Evolutionary conservation across 2,888 invertebrate species (phyloP).

Genomic region (Meteorus cinctellus): DNA sequence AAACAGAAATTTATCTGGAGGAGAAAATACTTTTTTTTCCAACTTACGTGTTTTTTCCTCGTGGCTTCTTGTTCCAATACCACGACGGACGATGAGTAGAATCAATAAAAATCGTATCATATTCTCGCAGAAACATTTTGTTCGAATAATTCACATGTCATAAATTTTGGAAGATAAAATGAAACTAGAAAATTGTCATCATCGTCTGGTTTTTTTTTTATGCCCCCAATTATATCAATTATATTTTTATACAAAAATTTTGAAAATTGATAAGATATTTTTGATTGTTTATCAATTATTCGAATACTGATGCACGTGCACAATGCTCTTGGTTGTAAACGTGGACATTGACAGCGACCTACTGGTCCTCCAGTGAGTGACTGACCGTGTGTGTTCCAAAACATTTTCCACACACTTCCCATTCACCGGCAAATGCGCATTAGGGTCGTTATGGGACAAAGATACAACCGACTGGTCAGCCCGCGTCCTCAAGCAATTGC

Average conservation of each 20-base stretch:
- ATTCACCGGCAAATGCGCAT: constrained; percentile 53
- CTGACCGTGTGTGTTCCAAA: constrained; percentile 52
- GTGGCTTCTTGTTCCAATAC: constrained; percentile 41
- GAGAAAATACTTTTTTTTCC: not conserved
- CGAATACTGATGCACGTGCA: constrained; percentile 11
- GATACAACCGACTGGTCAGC: constrained; percentile 18
- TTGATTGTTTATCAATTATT: not conserved
- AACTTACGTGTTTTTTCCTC: constrained; percentile 49
- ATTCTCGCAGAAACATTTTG: constrained; percentile 50
- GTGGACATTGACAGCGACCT: constrained; percentile 26
- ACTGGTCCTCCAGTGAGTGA: constrained; percentile 49
- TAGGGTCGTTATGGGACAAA: constrained; percentile 46
- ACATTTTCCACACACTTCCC: constrained; percentile 49
- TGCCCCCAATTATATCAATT: not conserved
- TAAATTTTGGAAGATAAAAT: not conserved
- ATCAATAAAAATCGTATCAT: constrained; percentile 51
- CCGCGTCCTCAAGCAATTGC: constrained; percentile 8
- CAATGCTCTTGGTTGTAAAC: not conserved
- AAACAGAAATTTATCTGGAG: not conserved
- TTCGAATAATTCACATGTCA: constrained; percentile 28
- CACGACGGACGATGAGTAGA: constrained; percentile 41
- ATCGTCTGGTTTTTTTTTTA: not conserved
- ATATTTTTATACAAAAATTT: constrained; percentile 15
- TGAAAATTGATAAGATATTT: not conserved
- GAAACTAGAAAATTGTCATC: not conserved